Evolutionary conservation across 2,888 invertebrate species (phyloP).

Genomic region (Drosophila merina): DNA sequence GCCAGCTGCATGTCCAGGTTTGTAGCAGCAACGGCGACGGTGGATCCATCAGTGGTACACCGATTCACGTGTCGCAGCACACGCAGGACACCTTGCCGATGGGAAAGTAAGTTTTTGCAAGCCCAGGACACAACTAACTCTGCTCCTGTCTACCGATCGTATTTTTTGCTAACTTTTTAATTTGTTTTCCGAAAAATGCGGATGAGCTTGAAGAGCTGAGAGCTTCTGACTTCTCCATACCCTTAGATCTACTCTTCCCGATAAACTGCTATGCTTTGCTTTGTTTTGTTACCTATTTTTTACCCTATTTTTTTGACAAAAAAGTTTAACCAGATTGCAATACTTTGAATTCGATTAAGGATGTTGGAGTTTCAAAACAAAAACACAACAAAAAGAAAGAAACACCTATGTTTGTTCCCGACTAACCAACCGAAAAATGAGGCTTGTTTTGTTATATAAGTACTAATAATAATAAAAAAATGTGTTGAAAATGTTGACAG

Average conservation of each 20-base stretch:
- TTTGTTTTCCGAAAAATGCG: background rate
- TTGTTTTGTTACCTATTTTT: slow-evolving; percentile 40
- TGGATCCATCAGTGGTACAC: slow-evolving; percentile 86
- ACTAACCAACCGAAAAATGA: slow-evolving; percentile 26
- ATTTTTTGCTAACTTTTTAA: slow-evolving; percentile 3
- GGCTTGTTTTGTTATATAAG: slow-evolving; percentile 11
- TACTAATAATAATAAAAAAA: slow-evolving; percentile 20
- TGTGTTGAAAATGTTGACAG: slow-evolving; percentile 9
- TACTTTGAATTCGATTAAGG: slow-evolving; percentile 72
- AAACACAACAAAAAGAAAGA: slow-evolving; percentile 9
- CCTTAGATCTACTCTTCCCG: slow-evolving; percentile 3
- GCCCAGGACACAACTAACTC: slow-evolving; percentile 7
- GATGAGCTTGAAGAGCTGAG: slow-evolving; percentile 13
- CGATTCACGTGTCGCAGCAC: slow-evolving; percentile 88
- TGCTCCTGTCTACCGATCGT: slow-evolving; percentile 1
- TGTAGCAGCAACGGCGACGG: slow-evolving; percentile 86
- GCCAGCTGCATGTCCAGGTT: slow-evolving; percentile 92
- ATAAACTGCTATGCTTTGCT: slow-evolving; percentile 37
- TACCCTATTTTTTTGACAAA: slow-evolving; percentile 31
- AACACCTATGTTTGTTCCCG: slow-evolving; percentile 1
- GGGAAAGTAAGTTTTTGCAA: slow-evolving; percentile 87
- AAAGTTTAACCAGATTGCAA: slow-evolving; percentile 73
- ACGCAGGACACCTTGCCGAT: slow-evolving; percentile 84
- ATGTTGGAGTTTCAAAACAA: slow-evolving; percentile 7
- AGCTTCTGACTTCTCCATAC: background rate